phyloP scores from a whole-genome alignment of 2,797 vertebrate species.

The Denticeps clupeoides region DNA sequence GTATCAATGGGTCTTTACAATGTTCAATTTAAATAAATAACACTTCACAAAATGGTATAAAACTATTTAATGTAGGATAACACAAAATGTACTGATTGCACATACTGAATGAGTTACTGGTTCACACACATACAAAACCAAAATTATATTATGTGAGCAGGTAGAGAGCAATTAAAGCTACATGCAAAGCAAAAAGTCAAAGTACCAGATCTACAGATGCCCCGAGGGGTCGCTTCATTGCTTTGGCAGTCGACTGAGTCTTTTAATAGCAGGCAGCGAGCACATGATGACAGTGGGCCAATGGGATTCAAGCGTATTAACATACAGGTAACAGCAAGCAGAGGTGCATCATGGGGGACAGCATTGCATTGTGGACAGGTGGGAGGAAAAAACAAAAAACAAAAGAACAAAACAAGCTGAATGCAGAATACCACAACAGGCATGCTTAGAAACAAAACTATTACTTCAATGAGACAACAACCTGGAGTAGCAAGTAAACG shows the following conservation, averaged over 20 bases:
- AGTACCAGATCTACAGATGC: conserved; percentile 86
- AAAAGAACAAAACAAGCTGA: conserved; percentile 71
- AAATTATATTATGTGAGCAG: conserved; percentile 66
- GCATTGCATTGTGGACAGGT: conserved; percentile 4
- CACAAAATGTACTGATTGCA: conserved; percentile 17
- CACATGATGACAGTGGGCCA: conserved; percentile 99
- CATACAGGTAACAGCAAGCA: conserved; percentile 99
- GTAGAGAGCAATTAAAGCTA: conserved; percentile 83
- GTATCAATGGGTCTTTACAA: too few species aligned
- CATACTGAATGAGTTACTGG: conserved; percentile 38
- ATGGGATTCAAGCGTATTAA: conserved; percentile 99
- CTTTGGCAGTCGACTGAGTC: conserved; percentile 99
- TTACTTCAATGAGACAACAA: conserved; percentile 1
- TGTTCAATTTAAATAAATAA: too few species aligned
- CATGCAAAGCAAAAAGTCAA: conserved; percentile 99
- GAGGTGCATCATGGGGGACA: conserved; percentile 85
- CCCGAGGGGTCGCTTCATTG: conserved; percentile 99
- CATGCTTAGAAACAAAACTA: conserved; percentile 1
- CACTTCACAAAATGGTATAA: too few species aligned
- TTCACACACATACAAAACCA: conserved; percentile 44
- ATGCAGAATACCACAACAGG: conserved; percentile 3
- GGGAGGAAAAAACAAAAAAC: conserved; percentile 66
- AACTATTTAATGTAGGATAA: too few species aligned
- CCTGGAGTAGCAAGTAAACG: conserved; percentile 4
- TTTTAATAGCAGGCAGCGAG: conserved; percentile 99